Conservation (phyloP, 2,113 vertebrate species). For the Hyperoodon ampullatus region DNA sequence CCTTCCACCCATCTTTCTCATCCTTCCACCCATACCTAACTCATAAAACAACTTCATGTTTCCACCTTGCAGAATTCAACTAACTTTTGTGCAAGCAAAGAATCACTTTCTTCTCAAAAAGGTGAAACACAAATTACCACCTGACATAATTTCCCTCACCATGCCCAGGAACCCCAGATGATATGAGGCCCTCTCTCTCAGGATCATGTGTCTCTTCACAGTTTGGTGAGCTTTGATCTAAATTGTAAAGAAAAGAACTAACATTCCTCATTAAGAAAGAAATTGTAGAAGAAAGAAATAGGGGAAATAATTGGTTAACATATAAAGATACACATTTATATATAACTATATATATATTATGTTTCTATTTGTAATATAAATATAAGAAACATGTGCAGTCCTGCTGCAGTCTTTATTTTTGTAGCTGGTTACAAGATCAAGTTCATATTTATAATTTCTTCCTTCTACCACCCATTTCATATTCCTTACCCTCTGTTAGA, state of each 20-base stretch:
- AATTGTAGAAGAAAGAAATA: neutral
- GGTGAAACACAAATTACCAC: neutral
- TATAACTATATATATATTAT: neutral
- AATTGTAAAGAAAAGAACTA: slow-evolving; percentile 7
- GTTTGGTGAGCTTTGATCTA: neutral
- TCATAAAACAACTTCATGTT: neutral
- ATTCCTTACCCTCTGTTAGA: neutral
- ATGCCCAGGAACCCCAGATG: neutral
- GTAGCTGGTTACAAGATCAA: neutral
- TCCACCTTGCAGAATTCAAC: neutral
- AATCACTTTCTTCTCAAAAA: neutral
- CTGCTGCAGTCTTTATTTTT: neutral
- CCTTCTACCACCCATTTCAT: neutral
- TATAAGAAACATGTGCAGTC: neutral
- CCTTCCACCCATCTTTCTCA: neutral
- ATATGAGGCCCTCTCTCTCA: neutral
- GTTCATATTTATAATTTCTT: neutral
- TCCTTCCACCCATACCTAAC: neutral
- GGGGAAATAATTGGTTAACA: neutral
- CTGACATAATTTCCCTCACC: neutral
- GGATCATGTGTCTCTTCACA: neutral
- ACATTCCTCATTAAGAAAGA: neutral
- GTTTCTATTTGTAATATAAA: neutral
- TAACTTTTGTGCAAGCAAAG: neutral
- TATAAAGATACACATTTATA: neutral